Percentiles rank a stretch among this genome's conserved stretches.
Conservation (phyloP, 2,888 invertebrate species). For the Tridacna gigas region DNA sequence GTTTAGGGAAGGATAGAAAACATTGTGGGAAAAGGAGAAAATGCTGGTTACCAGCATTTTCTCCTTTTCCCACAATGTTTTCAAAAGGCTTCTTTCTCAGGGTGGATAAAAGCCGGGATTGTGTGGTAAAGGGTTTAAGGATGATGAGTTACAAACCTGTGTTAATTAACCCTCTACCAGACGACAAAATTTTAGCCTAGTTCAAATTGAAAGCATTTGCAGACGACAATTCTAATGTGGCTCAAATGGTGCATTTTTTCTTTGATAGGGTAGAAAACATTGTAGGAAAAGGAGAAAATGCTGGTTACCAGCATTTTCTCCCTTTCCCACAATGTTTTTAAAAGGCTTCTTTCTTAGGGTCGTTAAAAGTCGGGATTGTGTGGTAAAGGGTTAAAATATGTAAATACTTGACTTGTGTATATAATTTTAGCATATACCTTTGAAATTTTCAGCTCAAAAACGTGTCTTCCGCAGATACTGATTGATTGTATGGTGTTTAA, state of each 20-base stretch:
- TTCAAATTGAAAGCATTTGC: no score
- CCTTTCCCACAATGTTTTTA: conserved; percentile 11
- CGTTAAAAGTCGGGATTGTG: no score
- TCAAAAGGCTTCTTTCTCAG: neutral
- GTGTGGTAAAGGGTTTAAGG: neutral
- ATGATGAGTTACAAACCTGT: neutral
- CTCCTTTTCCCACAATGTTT: conserved; percentile 4
- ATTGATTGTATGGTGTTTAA: no score
- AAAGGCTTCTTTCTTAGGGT: no score
- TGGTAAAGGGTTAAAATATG: no score
- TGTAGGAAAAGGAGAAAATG: neutral
- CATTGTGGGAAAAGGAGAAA: conserved; percentile 8
- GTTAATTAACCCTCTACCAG: neutral
- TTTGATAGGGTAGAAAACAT: neutral
- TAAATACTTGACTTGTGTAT: no score
- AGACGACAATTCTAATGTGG: no score
- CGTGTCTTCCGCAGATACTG: no score
- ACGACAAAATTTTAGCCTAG: no score
- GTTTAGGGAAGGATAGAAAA: neutral
- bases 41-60: neutral
- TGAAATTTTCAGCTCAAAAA: no score
- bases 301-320: neutral
- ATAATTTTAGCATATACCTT: no score
- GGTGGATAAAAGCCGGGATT: neutral
- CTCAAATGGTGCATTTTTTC: no score